Base-by-base conservation (phyloP, 2,888 invertebrate species). In the Melipona bicolor region DNA sequence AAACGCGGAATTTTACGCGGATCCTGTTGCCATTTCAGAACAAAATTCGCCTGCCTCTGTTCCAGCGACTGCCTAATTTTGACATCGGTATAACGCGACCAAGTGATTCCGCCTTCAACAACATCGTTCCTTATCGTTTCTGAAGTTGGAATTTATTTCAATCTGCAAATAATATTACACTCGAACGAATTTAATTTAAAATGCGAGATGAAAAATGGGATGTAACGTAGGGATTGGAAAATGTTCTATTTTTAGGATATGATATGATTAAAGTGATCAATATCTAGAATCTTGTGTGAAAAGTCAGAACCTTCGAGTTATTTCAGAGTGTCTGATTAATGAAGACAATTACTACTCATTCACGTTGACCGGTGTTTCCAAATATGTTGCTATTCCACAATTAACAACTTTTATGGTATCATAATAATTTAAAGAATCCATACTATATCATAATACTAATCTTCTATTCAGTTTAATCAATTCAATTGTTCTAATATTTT, bases 1-100 rank as follows among this genome's bases (percentile, higher is more conserved):
- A 59, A 71, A 77, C 64, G 36, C 19, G 65, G 65, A 70, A 77
- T 65, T 77, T 77, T 65, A 50, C 64, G n/a, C n/a, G 32, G 32
- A 17, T 65, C 68, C 54, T 50, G 43, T 24, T 17, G 21, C 54
- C 11, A 71, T 61, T 61, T 27, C 27, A 19, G 19, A 61, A 61
- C 19, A 61, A 27, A 61, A 70, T n/a, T 70, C 36, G 17, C 49
- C 52, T 32, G 17, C 49, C 52, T 49, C 49, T 24, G n/a, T n/a
- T 3, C n/a, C 43, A 54, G 17, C 4, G 0, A 27, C 17, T 15
- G 9, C 0, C 36, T 70, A n/a, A 70, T 70, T 36, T 36, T 36
- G 21, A 69, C 6, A 59, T 24, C 4, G 36, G 15, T 24, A 19
- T 21, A 56, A 43, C 9, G 15, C 24, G 5, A 4, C 56, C 56